Evolutionary conservation across 2,888 invertebrate species (phyloP).

Genomic region (Romanomermis culicivorax): DNA sequence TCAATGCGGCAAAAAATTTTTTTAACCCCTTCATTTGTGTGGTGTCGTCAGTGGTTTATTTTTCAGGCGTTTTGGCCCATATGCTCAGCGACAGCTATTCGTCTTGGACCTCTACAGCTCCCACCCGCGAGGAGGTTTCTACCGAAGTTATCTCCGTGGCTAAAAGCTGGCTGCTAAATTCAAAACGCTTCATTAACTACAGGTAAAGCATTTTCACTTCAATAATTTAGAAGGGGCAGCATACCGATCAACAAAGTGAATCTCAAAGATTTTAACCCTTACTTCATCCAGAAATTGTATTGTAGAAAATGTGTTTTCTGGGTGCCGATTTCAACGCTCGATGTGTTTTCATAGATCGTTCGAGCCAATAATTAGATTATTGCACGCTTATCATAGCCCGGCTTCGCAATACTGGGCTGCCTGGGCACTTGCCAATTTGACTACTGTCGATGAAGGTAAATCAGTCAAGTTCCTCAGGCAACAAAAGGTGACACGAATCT

Average conservation of each 20-base stretch:
- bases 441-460: slow-evolving; percentile 69
- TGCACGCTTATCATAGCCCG: slow-evolving; percentile 53
- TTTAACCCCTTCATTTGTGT: too few relatives aligned
- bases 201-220: slow-evolving; percentile 29
- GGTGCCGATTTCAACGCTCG: too few relatives aligned
- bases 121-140: slow-evolving; percentile 45
- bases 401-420: slow-evolving; percentile 88
- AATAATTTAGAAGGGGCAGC: slow-evolving; percentile 1
- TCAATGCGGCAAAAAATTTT: too few relatives aligned
- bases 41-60: too few relatives aligned
- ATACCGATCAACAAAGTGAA: too few relatives aligned
- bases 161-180: slow-evolving; percentile 60
- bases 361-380: slow-evolving; percentile 67
- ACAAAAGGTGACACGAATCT: too few relatives aligned
- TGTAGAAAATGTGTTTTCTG: too few relatives aligned
- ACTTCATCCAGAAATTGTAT: too few relatives aligned
- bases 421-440: slow-evolving; percentile 90
- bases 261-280: too few relatives aligned
- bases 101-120: slow-evolving; percentile 54
- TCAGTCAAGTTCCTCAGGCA: too few relatives aligned
- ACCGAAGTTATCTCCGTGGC: slow-evolving; percentile 51
- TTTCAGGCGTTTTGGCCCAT: slow-evolving; percentile 60
- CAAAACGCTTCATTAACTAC: slow-evolving; percentile 83
- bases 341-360: too few relatives aligned
- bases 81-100: slow-evolving; percentile 71